Percentiles rank a stretch among this genome's conserved stretches.
These are phyloP conservation scores for Pterocles orientalis DNA, from an alignment of 2,113 vertebrate genomes.

Conservation along the genomic window DNA sequence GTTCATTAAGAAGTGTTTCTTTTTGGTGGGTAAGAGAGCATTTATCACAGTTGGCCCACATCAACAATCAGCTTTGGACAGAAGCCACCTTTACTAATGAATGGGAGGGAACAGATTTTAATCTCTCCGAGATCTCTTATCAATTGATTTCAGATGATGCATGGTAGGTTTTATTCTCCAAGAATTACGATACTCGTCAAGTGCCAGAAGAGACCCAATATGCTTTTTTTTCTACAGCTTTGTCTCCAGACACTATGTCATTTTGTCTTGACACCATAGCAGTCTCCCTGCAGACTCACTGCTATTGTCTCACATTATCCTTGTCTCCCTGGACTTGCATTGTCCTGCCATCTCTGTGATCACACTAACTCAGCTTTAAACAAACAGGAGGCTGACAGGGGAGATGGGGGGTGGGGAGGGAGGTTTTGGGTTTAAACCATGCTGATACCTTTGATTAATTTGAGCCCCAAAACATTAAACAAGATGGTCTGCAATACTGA, in stretches of 20 bases:
- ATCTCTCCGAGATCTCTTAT: slow-evolving; percentile 59
- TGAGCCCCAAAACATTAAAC: background rate
- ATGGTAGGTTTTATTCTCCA: slow-evolving; percentile 59
- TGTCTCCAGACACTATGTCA: slow-evolving; percentile 21
- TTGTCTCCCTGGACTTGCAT: background rate
- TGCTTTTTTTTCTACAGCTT: background rate
- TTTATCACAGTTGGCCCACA: slow-evolving; percentile 63
- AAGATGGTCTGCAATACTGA: background rate
- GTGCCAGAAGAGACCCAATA: slow-evolving; percentile 23
- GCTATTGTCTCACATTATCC: slow-evolving; percentile 10
- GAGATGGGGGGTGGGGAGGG: too few relatives aligned
- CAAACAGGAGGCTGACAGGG: background rate
- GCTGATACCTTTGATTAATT: background rate
- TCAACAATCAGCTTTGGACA: slow-evolving; percentile 50
- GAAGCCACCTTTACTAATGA: slow-evolving; percentile 68
- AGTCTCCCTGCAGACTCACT: background rate
- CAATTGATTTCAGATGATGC: slow-evolving; percentile 67
- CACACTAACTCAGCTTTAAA: background rate
- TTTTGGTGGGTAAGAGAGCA: slow-evolving; percentile 11
- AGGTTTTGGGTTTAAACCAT: background rate
- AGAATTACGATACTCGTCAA: slow-evolving; percentile 49
- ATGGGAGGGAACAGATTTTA: slow-evolving; percentile 60
- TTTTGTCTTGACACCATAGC: background rate
- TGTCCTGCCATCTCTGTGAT: background rate
- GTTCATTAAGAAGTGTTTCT: slow-evolving; percentile 43